A percentile compares a stretch with the other conserved stretches of the same genome.
Evolutionary conservation across 2,113 vertebrate genomes (phyloP).

Genomic region (Raja brachyura): DNA sequence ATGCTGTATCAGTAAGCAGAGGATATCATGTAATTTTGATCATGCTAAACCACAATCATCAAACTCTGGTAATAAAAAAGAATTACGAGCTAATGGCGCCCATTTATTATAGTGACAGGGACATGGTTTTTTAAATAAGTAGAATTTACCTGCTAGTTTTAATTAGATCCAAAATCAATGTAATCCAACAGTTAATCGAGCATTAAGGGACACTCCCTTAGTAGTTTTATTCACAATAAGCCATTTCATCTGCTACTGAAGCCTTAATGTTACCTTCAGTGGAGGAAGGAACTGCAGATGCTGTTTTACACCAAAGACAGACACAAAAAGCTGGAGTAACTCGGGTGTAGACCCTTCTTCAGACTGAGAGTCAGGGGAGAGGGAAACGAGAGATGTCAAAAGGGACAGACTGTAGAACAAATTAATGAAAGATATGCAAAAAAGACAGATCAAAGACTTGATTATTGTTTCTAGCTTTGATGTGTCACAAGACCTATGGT

Average conservation of each 20-base stretch:
- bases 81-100: background rate
- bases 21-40: conserved; percentile 8
- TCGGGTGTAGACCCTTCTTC: too few relatives aligned
- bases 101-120: conserved; percentile 27
- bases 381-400: too few relatives aligned
- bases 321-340: too few relatives aligned
- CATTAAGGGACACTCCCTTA: background rate
- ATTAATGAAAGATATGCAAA: too few relatives aligned
- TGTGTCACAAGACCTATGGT: too few relatives aligned
- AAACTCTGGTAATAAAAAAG: background rate
- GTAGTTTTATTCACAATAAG: background rate
- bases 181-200: background rate
- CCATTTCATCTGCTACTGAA: background rate
- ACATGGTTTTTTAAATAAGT: conserved; percentile 18
- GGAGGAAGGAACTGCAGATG: too few relatives aligned
- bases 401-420: too few relatives aligned
- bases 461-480: too few relatives aligned
- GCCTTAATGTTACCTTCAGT: background rate
- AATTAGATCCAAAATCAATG: conserved; percentile 15
- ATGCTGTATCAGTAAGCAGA: background rate
- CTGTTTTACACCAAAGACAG: too few relatives aligned
- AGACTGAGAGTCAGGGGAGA: too few relatives aligned
- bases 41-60: background rate
- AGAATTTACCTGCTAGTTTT: conserved; percentile 7
- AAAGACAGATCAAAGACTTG: too few relatives aligned